Evolutionary conservation across 2,888 invertebrate species (phyloP).

Genomic region (Microchrysa polita): DNA sequence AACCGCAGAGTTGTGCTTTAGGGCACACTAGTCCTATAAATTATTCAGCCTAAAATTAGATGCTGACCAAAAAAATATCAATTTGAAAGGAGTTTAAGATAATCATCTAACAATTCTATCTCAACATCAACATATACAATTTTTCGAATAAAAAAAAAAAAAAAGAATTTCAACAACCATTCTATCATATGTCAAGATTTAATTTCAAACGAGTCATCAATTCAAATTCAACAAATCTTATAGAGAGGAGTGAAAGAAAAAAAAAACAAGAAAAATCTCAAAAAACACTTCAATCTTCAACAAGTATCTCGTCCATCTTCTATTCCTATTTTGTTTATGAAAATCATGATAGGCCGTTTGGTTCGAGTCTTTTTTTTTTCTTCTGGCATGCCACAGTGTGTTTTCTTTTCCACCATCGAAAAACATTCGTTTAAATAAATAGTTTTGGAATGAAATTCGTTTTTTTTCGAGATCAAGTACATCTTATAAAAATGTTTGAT

Average conservation of each 20-base stretch:
- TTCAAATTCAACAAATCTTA: constrained; percentile 1
- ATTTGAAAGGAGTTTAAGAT: no score
- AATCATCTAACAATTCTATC: no score
- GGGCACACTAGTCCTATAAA: no score
- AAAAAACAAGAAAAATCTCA: neutral
- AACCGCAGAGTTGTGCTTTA: no score
- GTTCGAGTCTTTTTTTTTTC: neutral
- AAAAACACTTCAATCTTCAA: neutral
- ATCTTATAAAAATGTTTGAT: neutral
- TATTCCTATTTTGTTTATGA: constrained; percentile 2
- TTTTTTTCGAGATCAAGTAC: constrained; percentile 3
- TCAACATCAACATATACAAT: no score
- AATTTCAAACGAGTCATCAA: neutral
- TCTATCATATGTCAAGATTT: no score
- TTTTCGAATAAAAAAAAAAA: no score
- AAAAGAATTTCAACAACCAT: no score
- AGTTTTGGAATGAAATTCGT: neutral
- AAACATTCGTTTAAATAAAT: neutral
- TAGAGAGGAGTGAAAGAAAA: neutral
- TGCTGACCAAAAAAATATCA: no score
- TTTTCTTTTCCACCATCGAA: constrained; percentile 1
- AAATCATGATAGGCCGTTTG: neutral
- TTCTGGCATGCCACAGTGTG: neutral
- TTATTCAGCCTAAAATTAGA: no score
- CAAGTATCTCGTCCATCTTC: neutral